Evolutionary conservation across 2,797 vertebrate species (phyloP), one percentile per base, ranked within the genome.

Genomic region (Cyclura pinguis): DNA sequence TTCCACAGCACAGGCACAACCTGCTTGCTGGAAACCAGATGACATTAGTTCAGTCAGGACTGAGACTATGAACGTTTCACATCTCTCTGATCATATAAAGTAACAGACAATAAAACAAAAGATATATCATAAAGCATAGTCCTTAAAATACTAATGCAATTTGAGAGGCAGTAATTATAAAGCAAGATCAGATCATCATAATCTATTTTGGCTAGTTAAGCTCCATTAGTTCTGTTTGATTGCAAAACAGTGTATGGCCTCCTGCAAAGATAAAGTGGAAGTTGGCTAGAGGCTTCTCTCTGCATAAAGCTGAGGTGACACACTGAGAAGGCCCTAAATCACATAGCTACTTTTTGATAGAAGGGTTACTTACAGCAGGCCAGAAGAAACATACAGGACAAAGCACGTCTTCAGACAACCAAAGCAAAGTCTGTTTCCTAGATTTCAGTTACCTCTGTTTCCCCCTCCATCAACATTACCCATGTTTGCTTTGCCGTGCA

Each of bases 401-500:
- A 67, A 52, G 35, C 52, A 86, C 32, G 81, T 55, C 52, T 90
- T 86, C 78, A 86, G 52, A 50, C 59, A 86, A 72, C 35, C 52
- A 47, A 80, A 86, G 14, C 50, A 47, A 50, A 69, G 77, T 22
- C 35, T 80, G 20, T 73, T 81, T 59, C 35, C 42, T 52, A 62
- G 85, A 84, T 84, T 35, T 42, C 64, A 47, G 18, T 77, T 73
- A 35, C 64, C 64, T n/a, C 52, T 27, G 24, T 59, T 35, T 18
- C 67, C 50, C 78, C 20, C 38, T 89, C 42, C 74, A 38, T 86
- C 29, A 18, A 35, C 29, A 86, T 59, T 24, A 29, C 4, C 74
- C 35, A 81, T 78, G 77, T 86, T 81, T 62, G 20, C 74, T 90
- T 62, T 77, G 81, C 78, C 35, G 62, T 59, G 22, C 67, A 82